Evolutionary conservation across 2,797 vertebrate species (phyloP).

Genomic region (Parambassis ranga): DNA sequence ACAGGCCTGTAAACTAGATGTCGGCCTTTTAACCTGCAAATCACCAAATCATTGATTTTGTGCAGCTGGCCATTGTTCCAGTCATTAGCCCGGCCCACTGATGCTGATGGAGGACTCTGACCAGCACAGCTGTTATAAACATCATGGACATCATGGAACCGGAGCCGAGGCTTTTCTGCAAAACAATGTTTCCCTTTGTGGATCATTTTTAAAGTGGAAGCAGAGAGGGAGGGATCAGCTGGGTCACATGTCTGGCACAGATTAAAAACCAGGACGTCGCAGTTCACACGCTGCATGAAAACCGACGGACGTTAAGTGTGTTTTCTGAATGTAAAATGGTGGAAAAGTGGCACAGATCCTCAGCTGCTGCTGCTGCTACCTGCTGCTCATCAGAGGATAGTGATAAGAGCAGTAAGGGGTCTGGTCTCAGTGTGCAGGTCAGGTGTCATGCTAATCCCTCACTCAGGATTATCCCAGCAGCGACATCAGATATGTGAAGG

Average conservation of each 20-base stretch:
- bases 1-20: neutral
- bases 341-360: too few relatives aligned
- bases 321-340: too few relatives aligned
- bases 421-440: slow-evolving; percentile 7
- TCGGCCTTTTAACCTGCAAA: neutral
- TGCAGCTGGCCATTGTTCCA: neutral
- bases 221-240: neutral
- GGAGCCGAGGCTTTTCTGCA: neutral
- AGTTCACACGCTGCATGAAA: slow-evolving; percentile 10
- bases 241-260: slow-evolving; percentile 7
- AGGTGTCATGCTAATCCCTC: slow-evolving; percentile 43
- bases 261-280: slow-evolving; percentile 28
- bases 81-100: too few relatives aligned
- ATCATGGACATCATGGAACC: too few relatives aligned
- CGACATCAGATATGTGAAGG: slow-evolving; percentile 10
- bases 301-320: too few relatives aligned
- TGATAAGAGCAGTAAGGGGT: neutral
- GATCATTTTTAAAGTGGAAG: neutral
- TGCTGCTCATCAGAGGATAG: neutral
- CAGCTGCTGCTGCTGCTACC: neutral
- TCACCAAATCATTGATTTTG: neutral
- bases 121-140: neutral
- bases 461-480: slow-evolving; percentile 31
- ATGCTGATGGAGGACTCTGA: neutral
- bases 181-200: rapidly evolving